phyloP scores from a whole-genome alignment of 2,797 vertebrate genomes.

The Crocidura indochinensis region DNA sequence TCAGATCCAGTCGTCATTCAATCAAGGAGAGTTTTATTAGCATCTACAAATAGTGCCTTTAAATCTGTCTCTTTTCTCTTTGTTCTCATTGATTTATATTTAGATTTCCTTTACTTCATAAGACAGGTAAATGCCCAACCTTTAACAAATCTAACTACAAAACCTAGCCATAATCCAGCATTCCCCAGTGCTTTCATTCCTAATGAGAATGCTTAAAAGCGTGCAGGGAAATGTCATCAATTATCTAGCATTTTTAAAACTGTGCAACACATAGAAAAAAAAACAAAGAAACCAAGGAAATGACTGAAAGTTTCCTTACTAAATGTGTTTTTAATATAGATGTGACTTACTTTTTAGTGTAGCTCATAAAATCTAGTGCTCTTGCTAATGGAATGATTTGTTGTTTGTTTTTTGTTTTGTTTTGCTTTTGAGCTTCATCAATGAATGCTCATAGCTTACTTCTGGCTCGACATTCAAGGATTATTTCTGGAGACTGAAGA shows the following conservation, averaged over 20 bases:
- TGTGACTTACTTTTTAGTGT: slow-evolving; percentile 64
- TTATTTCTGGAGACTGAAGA: too few species aligned
- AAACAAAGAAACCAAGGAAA: slow-evolving; percentile 69
- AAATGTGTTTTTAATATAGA: slow-evolving; percentile 75
- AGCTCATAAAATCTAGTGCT: slow-evolving; percentile 67
- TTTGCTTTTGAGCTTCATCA: too few species aligned
- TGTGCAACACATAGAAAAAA: slow-evolving; percentile 43
- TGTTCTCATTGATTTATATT: slow-evolving; percentile 63
- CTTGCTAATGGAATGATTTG: too few species aligned
- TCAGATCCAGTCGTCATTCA: background rate
- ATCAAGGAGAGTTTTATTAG: slow-evolving; percentile 54
- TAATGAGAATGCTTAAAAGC: slow-evolving; percentile 75
- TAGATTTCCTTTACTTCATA: slow-evolving; percentile 61
- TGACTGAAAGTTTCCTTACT: background rate
- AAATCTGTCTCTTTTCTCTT: background rate
- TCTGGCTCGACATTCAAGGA: too few species aligned
- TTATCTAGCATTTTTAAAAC: slow-evolving; percentile 76
- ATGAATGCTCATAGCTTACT: too few species aligned
- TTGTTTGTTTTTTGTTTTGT: too few species aligned
- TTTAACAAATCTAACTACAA: slow-evolving; percentile 66
- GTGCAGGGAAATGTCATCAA: slow-evolving; percentile 71
- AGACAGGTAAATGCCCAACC: slow-evolving; percentile 61
- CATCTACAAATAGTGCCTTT: background rate
- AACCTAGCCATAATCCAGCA: background rate
- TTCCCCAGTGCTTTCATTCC: slow-evolving; percentile 1